phyloP scores from a whole-genome alignment of 2,888 invertebrate species.

The Cheilosia pagana region DNA sequence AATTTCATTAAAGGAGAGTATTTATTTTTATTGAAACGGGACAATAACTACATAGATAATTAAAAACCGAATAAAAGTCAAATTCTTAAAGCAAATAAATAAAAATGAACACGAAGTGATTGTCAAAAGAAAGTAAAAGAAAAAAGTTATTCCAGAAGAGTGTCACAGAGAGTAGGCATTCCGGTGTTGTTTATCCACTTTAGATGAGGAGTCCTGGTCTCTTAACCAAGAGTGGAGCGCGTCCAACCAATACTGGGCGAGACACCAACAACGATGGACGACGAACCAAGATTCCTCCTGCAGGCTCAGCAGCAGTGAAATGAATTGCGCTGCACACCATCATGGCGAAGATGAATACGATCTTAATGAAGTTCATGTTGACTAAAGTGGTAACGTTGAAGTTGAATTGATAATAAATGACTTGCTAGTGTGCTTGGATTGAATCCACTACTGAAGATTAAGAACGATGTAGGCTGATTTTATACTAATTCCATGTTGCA shows the following conservation, averaged over 20 bases:
- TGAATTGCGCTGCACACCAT: conserved; percentile 60
- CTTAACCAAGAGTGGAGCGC: conserved; percentile 63
- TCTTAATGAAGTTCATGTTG: conserved; percentile 72
- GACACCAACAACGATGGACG: conserved; percentile 63
- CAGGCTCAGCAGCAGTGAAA: conserved; percentile 63
- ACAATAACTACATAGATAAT: conserved; percentile 47
- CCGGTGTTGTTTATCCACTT: conserved; percentile 12
- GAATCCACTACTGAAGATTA: conserved; percentile 67
- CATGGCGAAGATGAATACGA: conserved; percentile 61
- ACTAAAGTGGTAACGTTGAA: background rate
- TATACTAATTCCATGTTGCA: conserved; percentile 45
- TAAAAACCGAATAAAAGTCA: conserved; percentile 27
- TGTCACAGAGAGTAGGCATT: conserved; percentile 49
- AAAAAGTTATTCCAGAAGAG: conserved; percentile 24
- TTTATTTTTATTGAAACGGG: conserved; percentile 46
- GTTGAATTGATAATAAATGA: conserved; percentile 9
- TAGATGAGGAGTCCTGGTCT: conserved; percentile 66
- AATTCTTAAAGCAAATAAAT: conserved; percentile 55
- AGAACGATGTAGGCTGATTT: conserved; percentile 45
- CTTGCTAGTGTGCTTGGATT: conserved; percentile 52
- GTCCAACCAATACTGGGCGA: conserved; percentile 65
- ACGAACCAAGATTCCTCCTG: conserved; percentile 53
- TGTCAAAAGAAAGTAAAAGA: conserved; percentile 22
- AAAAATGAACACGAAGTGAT: conserved; percentile 59
- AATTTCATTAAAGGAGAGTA: background rate